These are phyloP conservation scores for Lithosia quadra DNA, from an alignment of 2,888 invertebrate species.

Conservation along the genomic window DNA sequence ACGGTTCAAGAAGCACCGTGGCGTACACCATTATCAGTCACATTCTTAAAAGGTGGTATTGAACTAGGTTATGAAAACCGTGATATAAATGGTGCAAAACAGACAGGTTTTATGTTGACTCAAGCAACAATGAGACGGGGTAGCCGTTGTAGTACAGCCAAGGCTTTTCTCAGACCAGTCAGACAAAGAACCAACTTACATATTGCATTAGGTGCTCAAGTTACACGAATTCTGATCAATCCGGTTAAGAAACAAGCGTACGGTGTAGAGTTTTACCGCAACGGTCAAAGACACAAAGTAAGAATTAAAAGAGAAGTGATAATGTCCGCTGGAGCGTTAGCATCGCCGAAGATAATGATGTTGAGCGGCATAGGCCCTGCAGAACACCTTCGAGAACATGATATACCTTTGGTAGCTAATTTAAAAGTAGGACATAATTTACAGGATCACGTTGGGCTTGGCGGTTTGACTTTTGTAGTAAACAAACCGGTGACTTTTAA, in stretches of 20 bases:
- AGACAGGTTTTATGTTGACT: constrained; percentile 95
- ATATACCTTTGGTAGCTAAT: constrained; percentile 91
- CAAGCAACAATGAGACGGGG: constrained; percentile 95
- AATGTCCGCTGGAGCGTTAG: constrained; percentile 95
- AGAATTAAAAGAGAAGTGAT: constrained; percentile 93
- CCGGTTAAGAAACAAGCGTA: constrained; percentile 90
- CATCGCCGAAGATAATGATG: constrained; percentile 96
- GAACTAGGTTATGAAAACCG: constrained; percentile 94
- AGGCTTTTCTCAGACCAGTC: constrained; percentile 94
- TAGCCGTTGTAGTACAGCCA: constrained; percentile 94
- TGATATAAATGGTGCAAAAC: constrained; percentile 93
- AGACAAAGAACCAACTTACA: constrained; percentile 92
- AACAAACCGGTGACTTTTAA: constrained; percentile 93
- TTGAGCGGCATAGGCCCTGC: constrained; percentile 95
- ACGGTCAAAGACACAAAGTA: constrained; percentile 89
- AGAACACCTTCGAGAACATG: constrained; percentile 90
- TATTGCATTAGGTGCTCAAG: constrained; percentile 92
- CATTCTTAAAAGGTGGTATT: constrained; percentile 93
- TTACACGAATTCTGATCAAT: constrained; percentile 90
- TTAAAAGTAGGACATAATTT: constrained; percentile 94
- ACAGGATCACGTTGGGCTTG: constrained; percentile 95
- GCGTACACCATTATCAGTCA: constrained; percentile 93
- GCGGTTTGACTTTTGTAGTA: constrained; percentile 93
- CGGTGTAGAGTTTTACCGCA: constrained; percentile 91
- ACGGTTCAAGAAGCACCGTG: constrained; percentile 95